Percentiles rank a stretch among this genome's conserved stretches.
Evolutionary conservation across 2,797 vertebrate species (phyloP).

Genomic region (Salarias fasciatus): DNA sequence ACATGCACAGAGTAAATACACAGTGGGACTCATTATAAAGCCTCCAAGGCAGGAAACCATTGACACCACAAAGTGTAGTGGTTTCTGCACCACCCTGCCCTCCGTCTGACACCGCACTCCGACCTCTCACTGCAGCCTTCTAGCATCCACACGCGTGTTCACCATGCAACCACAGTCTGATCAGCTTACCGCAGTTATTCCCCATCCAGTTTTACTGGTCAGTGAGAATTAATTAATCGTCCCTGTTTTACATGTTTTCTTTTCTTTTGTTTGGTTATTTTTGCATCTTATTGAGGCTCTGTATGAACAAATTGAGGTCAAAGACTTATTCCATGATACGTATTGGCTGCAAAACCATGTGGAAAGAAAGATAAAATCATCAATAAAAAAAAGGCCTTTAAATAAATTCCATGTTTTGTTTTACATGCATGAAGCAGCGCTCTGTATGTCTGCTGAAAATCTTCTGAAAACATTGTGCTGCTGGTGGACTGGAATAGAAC

Average conservation of each 20-base stretch:
- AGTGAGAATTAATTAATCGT: background rate
- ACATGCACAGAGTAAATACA: slow-evolving; percentile 39
- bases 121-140: slow-evolving; percentile 6
- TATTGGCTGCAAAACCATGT: background rate
- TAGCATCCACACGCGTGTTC: slow-evolving; percentile 2
- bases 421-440: background rate
- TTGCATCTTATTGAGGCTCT: background rate
- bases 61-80: slow-evolving; percentile 29
- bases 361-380: too few relatives aligned
- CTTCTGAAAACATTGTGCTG: background rate
- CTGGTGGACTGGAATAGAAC: background rate
- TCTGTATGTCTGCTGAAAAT: background rate
- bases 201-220: background rate
- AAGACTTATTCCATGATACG: background rate
- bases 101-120: slow-evolving; percentile 22
- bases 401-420: background rate
- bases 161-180: background rate
- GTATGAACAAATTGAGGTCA: background rate
- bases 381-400: too few relatives aligned
- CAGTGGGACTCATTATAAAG: slow-evolving; percentile 62
- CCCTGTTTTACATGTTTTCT: background rate
- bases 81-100: slow-evolving; percentile 6
- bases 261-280: background rate
- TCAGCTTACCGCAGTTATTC: background rate
- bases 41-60: slow-evolving; percentile 25